Percentiles rank a stretch among this genome's conserved stretches.
phyloP scores from a whole-genome alignment of 2,888 invertebrate genomes.

The Limnephilus lunatus region DNA sequence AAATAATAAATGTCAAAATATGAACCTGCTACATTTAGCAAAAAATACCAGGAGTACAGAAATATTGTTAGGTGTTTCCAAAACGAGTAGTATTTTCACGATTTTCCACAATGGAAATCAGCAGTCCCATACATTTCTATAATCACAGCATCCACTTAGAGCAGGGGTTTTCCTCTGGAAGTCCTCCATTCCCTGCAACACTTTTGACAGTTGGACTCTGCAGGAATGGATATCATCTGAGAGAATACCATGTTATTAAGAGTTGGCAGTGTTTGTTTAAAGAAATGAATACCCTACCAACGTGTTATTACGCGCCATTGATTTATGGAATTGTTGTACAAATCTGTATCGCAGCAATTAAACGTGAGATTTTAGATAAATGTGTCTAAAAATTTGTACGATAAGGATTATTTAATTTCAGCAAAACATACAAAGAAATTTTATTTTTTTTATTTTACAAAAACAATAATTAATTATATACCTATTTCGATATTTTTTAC shows the following conservation, averaged over 20 bases:
- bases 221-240: neutral
- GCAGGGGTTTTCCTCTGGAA: neutral
- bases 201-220: neutral
- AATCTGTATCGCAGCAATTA: neutral
- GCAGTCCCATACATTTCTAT: neutral
- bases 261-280: slow-evolving; percentile 34
- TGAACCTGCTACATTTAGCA: too few relatives aligned
- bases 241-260: slow-evolving; percentile 21
- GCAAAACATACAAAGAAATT: neutral
- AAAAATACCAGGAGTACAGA: too few relatives aligned
- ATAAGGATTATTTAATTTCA: slow-evolving; percentile 6
- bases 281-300: slow-evolving; percentile 24
- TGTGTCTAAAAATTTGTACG: neutral
- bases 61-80: too few relatives aligned
- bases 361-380: slow-evolving; percentile 41
- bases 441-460: neutral
- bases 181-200: neutral
- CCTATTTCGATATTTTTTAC: neutral
- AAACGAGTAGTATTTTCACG: too few relatives aligned
- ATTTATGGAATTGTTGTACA: neutral
- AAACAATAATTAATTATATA: neutral
- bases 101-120: neutral
- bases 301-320: slow-evolving; percentile 25
- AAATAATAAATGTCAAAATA: too few relatives aligned
- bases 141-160: neutral